Percentiles rank a stretch among this genome's conserved stretches.
Evolutionary conservation across 2,888 invertebrate species (phyloP).

Genomic region (Scaptomyza polygonia): DNA sequence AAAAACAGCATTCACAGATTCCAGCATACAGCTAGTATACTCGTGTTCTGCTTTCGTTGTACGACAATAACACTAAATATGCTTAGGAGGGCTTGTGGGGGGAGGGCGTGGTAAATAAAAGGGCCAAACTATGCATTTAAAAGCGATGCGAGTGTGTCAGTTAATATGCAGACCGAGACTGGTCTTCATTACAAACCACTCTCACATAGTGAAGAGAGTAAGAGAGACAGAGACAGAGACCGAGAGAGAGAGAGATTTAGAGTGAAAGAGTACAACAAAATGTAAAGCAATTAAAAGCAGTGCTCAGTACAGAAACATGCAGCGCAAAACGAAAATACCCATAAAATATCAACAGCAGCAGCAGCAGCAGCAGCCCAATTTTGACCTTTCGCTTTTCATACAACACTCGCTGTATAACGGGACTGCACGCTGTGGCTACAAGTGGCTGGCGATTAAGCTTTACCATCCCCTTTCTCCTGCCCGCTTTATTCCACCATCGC

Average conservation of each 20-base stretch:
- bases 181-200: constrained; percentile 70
- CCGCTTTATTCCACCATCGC: not conserved
- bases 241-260: not conserved
- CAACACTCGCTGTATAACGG: not conserved
- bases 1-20: not conserved
- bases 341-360: constrained; percentile 77
- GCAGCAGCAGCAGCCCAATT: constrained; percentile 59
- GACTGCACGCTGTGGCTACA: constrained; percentile 76
- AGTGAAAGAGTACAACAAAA: constrained; percentile 67
- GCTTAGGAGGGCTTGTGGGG: constrained; percentile 56
- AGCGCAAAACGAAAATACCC: constrained; percentile 70
- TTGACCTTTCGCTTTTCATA: constrained; percentile 61
- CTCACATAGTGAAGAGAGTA: not conserved
- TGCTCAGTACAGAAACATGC: constrained; percentile 57
- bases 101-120: constrained; percentile 14
- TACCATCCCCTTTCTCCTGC: not conserved
- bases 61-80: constrained; percentile 72
- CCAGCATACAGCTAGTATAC: not conserved
- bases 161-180: constrained; percentile 76
- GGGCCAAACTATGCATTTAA: constrained; percentile 65
- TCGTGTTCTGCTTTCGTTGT: constrained; percentile 68
- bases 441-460: constrained; percentile 51
- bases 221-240: not conserved
- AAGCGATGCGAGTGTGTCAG: constrained; percentile 67
- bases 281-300: constrained; percentile 81